Evolutionary conservation across 2,888 invertebrate genomes (phyloP).

Genomic region (Troglohyphantes excavatus): DNA sequence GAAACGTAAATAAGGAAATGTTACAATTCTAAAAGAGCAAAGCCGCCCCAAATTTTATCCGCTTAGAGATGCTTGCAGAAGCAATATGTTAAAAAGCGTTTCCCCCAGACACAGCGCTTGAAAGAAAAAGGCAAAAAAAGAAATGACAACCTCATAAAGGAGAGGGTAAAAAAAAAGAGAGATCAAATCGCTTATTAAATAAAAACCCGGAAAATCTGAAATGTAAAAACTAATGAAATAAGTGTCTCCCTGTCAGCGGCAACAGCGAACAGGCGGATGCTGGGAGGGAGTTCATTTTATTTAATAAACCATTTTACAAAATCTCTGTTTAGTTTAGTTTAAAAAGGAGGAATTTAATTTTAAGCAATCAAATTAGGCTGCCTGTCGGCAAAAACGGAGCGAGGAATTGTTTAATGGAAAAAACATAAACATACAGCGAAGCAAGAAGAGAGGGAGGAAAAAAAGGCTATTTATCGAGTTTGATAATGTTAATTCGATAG

Average conservation of each 20-base stretch:
- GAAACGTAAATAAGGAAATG: not conserved
- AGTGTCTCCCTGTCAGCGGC: constrained; percentile 55
- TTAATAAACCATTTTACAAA: constrained; percentile 78
- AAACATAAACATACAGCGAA: constrained; percentile 45
- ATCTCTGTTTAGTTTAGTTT: constrained; percentile 79
- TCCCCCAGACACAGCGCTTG: constrained; percentile 7
- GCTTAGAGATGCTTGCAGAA: constrained; percentile 30
- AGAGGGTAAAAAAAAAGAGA: constrained; percentile 34
- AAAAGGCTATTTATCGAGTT: constrained; percentile 67
- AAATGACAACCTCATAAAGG: constrained; percentile 16
- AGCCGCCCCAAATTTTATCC: constrained; percentile 26
- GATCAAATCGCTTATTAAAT: constrained; percentile 78
- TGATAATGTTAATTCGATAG: constrained; percentile 73
- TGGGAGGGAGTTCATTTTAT: constrained; percentile 57
- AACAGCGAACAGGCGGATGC: constrained; percentile 43
- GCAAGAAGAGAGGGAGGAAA: not conserved
- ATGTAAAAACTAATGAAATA: constrained; percentile 78
- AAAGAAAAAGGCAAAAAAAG: too few relatives aligned
- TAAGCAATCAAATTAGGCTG: constrained; percentile 76
- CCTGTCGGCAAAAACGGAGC: constrained; percentile 8
- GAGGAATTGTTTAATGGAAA: constrained; percentile 42
- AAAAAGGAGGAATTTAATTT: constrained; percentile 71
- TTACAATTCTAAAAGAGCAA: not conserved
- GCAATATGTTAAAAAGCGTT: constrained; percentile 37
- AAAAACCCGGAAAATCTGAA: constrained; percentile 75